Percentiles rank a stretch among this genome's conserved stretches.
Evolutionary conservation across 2,113 vertebrate species (phyloP).

Genomic region (Bufo bufo): DNA sequence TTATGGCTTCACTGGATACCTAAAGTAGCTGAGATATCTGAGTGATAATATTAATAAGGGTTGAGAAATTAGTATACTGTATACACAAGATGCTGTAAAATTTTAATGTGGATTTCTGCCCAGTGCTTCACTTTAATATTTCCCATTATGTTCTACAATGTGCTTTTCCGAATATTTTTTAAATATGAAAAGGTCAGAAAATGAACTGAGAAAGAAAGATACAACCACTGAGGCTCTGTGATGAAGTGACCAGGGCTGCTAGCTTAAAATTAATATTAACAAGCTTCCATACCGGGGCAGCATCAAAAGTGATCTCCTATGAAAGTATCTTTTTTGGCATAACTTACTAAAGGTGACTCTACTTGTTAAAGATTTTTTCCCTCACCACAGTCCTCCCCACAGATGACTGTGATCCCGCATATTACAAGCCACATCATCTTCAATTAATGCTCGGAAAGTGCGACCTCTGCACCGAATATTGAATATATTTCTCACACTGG

Average conservation of each 20-base stretch:
- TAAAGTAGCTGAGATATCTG: background rate
- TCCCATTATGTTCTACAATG: background rate
- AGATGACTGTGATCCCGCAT: slow-evolving; percentile 34
- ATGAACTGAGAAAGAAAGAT: background rate
- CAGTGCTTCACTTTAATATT: background rate
- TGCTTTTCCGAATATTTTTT: background rate
- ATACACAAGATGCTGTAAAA: too few species aligned
- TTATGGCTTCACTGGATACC: background rate
- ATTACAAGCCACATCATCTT: slow-evolving; percentile 41
- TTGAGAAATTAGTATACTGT: background rate
- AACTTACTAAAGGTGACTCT: slow-evolving; percentile 27
- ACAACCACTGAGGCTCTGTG: background rate
- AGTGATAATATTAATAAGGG: background rate
- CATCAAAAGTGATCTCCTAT: background rate
- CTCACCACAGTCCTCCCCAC: slow-evolving; percentile 15
- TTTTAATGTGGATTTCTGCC: background rate
- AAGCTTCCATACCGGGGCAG: background rate
- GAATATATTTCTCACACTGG: slow-evolving; percentile 47
- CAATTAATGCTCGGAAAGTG: slow-evolving; percentile 53
- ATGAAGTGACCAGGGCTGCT: background rate
- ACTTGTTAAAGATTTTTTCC: slow-evolving; percentile 12
- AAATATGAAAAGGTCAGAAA: background rate
- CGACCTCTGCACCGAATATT: slow-evolving; percentile 49
- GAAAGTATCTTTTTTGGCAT: slow-evolving; percentile 31
- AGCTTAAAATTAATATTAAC: background rate